Base-by-base conservation (phyloP, 1,140 invertebrate genomes). In the Conus ventricosus region DNA sequence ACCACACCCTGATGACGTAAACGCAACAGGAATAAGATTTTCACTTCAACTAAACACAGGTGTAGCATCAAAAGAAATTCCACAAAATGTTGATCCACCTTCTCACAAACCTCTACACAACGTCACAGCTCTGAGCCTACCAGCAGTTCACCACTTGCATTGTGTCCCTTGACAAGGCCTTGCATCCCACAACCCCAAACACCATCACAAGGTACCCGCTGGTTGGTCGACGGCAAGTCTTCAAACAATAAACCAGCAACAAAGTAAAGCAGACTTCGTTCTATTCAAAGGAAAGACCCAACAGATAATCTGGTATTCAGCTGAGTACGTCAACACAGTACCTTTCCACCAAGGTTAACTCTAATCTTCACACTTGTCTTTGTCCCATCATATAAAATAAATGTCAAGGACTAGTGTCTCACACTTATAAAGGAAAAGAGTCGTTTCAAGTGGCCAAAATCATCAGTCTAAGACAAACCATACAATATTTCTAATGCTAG, bases 91-190 rank as follows among this genome's bases (percentile, higher is more conserved):
- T 13, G 6, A 71, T 23, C 11, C 67, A 71, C 23, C 10, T 23
- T 71, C 23, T 20, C 23, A 23, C 67, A 23, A 13, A 71, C 57
- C 6, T 71, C 67, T 71, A 20, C 67, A 63, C 60, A 63, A 63
- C 39, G 17, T 63, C 60, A 63, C 60, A 13, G 10, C 39, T 11
- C 17, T 63, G 60, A 71, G 23, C 20, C 67, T 71, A 71, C 11
- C 67, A 71, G 67, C 67, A 71, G 67, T 71, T 71, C 67, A 71
- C 67, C 67, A 71, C 67, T 71, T 71, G 67, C 20, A 71, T 71
- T 71, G 67, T 71, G 13, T 71, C 23, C 67, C 15, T n/a, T 71
- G 13, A 71, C 4, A 13, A 20, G 23, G 67, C 67, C 67, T 71
- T 23, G 11, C 15, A 71, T 71, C 67, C 11, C 67, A 71, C 23